phyloP scores from a whole-genome alignment of 2,797 vertebrate species.

The Amblyraja radiata region DNA sequence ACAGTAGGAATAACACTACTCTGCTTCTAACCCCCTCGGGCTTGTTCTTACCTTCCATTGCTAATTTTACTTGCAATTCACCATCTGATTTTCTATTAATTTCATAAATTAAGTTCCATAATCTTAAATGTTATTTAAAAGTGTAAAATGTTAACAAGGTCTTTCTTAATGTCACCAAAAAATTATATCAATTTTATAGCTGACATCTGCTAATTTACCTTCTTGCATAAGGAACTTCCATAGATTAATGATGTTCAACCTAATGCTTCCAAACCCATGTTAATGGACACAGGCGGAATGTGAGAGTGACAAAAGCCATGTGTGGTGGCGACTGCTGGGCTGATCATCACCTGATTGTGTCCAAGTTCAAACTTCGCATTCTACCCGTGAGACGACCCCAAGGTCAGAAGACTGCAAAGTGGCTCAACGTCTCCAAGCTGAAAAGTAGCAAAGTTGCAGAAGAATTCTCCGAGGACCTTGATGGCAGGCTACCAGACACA shows the following conservation, averaged over 20 bases:
- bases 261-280: background rate
- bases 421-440: too few species aligned
- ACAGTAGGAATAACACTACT: background rate
- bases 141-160: background rate
- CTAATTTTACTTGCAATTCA: background rate
- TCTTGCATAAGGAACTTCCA: background rate
- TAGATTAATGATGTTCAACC: background rate
- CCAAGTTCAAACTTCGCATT: too few species aligned
- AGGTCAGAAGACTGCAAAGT: too few species aligned
- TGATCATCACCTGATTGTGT: too few species aligned
- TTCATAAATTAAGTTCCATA: background rate
- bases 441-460: too few species aligned
- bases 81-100: background rate
- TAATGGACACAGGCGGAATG: background rate
- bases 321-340: too few species aligned
- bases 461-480: too few species aligned
- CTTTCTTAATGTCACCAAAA: background rate
- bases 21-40: background rate
- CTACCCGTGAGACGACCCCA: too few species aligned
- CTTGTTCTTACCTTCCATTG: background rate
- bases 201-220: background rate
- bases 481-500: too few species aligned
- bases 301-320: too few species aligned
- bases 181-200: background rate
- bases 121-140: background rate